phyloP scores from a whole-genome alignment of 2,113 vertebrate species.

The Oxyura jamaicensis region DNA sequence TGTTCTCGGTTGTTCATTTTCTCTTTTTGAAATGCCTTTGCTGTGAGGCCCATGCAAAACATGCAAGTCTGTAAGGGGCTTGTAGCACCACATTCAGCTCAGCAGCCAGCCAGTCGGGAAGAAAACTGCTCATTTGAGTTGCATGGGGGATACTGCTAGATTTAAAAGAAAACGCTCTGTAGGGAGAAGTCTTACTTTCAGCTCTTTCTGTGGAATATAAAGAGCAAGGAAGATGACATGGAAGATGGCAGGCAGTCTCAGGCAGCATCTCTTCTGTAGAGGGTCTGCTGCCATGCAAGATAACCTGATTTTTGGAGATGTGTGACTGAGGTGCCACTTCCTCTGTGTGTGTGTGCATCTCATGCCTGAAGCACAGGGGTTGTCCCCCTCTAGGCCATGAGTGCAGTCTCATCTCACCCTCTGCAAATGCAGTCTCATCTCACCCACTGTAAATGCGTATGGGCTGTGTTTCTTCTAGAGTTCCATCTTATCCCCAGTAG shows the following conservation, averaged over 20 bases:
- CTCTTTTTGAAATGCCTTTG: background rate
- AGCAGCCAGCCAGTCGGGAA: background rate
- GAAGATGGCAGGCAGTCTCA: background rate
- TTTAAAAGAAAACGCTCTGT: background rate
- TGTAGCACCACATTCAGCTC: background rate
- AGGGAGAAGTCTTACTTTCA: background rate
- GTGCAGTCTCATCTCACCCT: background rate
- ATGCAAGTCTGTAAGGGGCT: background rate
- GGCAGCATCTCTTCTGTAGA: accelerated
- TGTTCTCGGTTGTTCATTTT: background rate
- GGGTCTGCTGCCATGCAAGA: background rate
- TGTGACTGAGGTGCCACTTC: background rate
- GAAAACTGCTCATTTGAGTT: background rate
- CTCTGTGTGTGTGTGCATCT: accelerated
- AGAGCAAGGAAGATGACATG: background rate
- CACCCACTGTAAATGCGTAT: background rate
- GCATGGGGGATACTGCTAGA: background rate
- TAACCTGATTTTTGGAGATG: background rate
- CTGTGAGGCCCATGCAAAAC: background rate
- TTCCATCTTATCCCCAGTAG: background rate
- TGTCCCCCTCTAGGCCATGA: background rate
- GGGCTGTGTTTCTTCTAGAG: background rate
- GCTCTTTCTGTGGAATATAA: background rate
- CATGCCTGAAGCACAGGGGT: accelerated
- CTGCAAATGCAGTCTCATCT: background rate